Conservation (phyloP, 2,113 vertebrate species). For the Notothenia rossii region DNA sequence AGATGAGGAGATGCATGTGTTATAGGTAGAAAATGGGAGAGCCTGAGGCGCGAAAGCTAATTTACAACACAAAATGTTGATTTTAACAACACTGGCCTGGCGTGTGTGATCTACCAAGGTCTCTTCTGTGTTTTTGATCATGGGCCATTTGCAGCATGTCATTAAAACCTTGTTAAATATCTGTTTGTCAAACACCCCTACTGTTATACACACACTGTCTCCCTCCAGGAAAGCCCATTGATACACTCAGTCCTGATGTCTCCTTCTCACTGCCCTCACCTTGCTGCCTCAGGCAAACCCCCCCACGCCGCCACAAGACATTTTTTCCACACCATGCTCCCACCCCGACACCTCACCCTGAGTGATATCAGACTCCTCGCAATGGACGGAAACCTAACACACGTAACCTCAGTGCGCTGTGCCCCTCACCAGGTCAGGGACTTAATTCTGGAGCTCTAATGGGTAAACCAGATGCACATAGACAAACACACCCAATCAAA, state of each 20-base stretch:
- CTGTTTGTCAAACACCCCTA: not conserved
- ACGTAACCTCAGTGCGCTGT: conserved; percentile 48
- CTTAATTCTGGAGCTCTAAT: conserved; percentile 60
- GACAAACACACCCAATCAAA: conserved; percentile 45
- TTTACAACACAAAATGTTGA: conserved; percentile 40
- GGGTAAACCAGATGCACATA: conserved; percentile 77
- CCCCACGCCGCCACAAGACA: not conserved
- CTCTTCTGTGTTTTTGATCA: conserved; percentile 32
- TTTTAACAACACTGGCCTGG: conserved; percentile 17
- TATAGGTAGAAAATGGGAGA: conserved; percentile 50
- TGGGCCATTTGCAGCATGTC: conserved; percentile 24
- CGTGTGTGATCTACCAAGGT: conserved; percentile 13
- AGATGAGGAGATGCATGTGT: conserved; percentile 60
- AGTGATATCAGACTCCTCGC: conserved; percentile 70
- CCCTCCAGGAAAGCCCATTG: not conserved
- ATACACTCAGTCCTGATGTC: conserved; percentile 3
- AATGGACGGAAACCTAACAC: conserved; percentile 60
- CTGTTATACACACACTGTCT: not conserved
- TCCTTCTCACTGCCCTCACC: conserved; percentile 4
- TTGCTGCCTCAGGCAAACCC: conserved; percentile 24
- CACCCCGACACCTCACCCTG: conserved; percentile 18
- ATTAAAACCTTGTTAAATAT: conserved; percentile 51
- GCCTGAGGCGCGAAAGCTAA: conserved; percentile 29
- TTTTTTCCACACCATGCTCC: not conserved
- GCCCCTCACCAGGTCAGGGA: conserved; percentile 58